These are phyloP conservation scores for Connochaetes taurinus DNA, from an alignment of 2,113 vertebrate species.

Conservation along the genomic window DNA sequence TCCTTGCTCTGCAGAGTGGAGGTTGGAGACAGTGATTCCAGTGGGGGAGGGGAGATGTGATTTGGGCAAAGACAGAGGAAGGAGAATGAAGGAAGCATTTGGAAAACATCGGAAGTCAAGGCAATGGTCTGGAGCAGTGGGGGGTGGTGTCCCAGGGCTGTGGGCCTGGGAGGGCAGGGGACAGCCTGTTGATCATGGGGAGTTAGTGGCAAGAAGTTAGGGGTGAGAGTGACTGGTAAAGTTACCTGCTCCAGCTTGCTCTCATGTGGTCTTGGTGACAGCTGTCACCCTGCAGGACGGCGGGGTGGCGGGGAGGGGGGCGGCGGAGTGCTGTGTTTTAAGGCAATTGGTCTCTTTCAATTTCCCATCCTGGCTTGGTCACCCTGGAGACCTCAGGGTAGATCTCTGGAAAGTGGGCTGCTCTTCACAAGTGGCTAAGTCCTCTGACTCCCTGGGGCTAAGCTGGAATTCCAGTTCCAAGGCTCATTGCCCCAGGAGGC, in stretches of 20 bases:
- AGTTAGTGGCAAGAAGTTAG: neutral
- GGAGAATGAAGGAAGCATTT: neutral
- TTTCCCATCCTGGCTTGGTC: neutral
- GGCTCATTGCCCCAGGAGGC: neutral
- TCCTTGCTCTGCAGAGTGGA: neutral
- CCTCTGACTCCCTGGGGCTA: slow-evolving; percentile 58
- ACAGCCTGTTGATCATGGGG: neutral
- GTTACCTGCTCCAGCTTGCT: neutral
- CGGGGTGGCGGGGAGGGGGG: fast-evolving
- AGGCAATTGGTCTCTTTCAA: neutral
- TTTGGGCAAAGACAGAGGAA: neutral
- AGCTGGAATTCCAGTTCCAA: slow-evolving; percentile 47
- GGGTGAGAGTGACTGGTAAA: neutral
- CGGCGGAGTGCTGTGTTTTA: neutral
- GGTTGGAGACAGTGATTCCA: neutral
- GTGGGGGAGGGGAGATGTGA: neutral
- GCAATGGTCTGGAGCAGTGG: neutral
- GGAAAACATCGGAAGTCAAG: neutral
- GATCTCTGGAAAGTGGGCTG: neutral
- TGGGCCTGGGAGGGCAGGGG: neutral
- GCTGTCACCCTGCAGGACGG: neutral
- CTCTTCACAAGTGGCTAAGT: slow-evolving; percentile 50
- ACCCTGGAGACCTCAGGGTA: neutral
- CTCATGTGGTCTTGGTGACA: neutral
- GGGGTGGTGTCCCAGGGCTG: neutral